Percentiles rank a stretch among this genome's conserved stretches.
Conservation (phyloP, 2,113 vertebrate species). For the Oreochromis aureus region DNA sequence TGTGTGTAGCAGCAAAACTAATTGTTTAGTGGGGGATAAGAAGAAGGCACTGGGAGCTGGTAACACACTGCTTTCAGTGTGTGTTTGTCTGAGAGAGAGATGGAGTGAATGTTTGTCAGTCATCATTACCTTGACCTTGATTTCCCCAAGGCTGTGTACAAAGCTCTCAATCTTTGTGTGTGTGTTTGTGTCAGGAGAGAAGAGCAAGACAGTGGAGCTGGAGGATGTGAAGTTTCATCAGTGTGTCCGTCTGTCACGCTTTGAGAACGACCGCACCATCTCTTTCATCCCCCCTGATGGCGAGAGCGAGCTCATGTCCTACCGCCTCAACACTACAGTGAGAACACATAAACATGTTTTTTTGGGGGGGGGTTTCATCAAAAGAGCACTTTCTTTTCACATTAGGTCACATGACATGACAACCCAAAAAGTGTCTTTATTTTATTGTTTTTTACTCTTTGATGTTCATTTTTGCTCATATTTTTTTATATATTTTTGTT, state of each 20-base stretch:
- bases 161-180: conserved; percentile 22
- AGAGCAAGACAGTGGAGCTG: conserved; percentile 77
- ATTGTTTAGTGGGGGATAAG: conserved; percentile 8
- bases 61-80: not conserved
- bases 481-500: not conserved
- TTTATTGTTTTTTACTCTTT: not conserved
- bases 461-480: not conserved
- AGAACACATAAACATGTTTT: conserved; percentile 17
- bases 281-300: conserved; percentile 81
- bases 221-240: conserved; percentile 83
- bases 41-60: conserved; percentile 15
- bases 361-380: not conserved
- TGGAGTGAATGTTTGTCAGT: conserved; percentile 30
- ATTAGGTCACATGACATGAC: not conserved
- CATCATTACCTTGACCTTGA: conserved; percentile 52
- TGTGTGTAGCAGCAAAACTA: conserved; percentile 15
- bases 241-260: conserved; percentile 80
- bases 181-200: conserved; percentile 66
- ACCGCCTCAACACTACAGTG: conserved; percentile 78
- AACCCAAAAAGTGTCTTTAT: not conserved
- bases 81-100: not conserved
- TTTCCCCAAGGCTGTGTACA: conserved; percentile 26
- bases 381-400: not conserved
- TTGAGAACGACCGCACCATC: conserved; percentile 81
- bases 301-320: conserved; percentile 80